phyloP scores from a whole-genome alignment of 2,888 invertebrate species.

The Crossocerus cetratus region DNA sequence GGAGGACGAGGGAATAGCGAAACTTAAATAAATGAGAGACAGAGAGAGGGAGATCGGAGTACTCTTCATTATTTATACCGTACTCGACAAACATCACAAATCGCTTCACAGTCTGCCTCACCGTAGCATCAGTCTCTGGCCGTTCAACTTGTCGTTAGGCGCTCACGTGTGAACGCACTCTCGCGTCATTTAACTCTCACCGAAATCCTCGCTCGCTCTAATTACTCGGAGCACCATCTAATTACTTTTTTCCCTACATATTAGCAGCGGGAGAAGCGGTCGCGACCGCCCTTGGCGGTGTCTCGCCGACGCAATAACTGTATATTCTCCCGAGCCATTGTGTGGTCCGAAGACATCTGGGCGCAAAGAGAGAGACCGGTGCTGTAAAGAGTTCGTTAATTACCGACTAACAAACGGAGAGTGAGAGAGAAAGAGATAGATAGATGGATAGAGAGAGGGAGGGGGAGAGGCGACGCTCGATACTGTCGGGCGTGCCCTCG shows the following conservation, averaged over 20 bases:
- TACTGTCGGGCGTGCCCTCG: not conserved
- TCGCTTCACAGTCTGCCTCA: conserved; percentile 5
- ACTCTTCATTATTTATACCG: conserved; percentile 15
- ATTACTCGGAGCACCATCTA: not conserved
- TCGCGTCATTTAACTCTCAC: not conserved
- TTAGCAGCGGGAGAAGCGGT: not conserved
- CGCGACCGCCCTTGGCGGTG: not conserved
- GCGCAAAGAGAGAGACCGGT: conserved; percentile 1
- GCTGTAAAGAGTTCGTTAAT: conserved; percentile 35
- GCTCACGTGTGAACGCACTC: too few relatives aligned
- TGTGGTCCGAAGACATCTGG: not conserved
- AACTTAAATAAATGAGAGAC: conserved; percentile 40
- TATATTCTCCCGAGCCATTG: too few relatives aligned
- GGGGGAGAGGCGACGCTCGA: conserved; percentile 23
- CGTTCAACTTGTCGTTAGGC: too few relatives aligned
- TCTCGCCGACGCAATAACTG: not conserved
- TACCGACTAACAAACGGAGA: conserved; percentile 33
- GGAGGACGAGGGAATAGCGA: conserved; percentile 15
- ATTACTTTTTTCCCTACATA: too few relatives aligned
- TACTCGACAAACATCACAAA: conserved; percentile 27
- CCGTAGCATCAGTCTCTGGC: too few relatives aligned
- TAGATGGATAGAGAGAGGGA: not conserved
- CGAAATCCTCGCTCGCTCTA: not conserved
- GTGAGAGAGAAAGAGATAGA: not conserved
- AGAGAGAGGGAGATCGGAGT: not conserved